Base-by-base conservation (phyloP, 2,888 invertebrate species). In the Aporophyla nigra region DNA sequence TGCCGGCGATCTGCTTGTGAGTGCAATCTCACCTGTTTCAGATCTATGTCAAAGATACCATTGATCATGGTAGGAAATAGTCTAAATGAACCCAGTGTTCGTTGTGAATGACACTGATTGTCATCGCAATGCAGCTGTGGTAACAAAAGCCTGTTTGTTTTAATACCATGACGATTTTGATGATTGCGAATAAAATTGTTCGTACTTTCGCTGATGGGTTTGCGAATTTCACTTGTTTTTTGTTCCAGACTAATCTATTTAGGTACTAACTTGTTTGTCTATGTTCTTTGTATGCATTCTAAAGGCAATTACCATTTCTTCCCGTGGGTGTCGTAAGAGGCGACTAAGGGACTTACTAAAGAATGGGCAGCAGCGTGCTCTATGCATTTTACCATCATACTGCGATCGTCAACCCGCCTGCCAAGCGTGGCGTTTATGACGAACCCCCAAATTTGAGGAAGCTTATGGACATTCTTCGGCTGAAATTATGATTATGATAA, bases 1-100 rank as follows among this genome's bases (percentile, higher is more conserved):
- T 82, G 76, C 75, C 76, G 78, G 54, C 83, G 82, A 89, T 89
- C 88, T 89, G 78, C 77, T 78, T 24, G 82, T 85, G 82, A 82
- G 80, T 74, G 77, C 84, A 84, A 87, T 89, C 79, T 87, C 79
- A 76, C 80, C 78, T 83, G 78, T 71, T 56, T 12, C 59, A 83
- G 87, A 87, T 87, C 82, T 80, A 71, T 80, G 81, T 43, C 82
- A 70, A 6, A 65, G 86, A 87, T 87, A 78, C 58, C 70, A 74
- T 77, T 73, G 86, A 82, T 86, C 74, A 78, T 69, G 46, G 53
- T 66, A 68, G 33, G 33, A 56, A 81, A 53, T n/a, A 58, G 58
- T 76, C 63, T 73, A 72, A 82, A 85, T 82, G 51, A 68, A 24
- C 53, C 59, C 65, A 40, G 63, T 71, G 73, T 85, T 51, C 14